Evolutionary conservation across 2,113 vertebrate species (phyloP).

Genomic region (Hymenochirus boettgeri): DNA sequence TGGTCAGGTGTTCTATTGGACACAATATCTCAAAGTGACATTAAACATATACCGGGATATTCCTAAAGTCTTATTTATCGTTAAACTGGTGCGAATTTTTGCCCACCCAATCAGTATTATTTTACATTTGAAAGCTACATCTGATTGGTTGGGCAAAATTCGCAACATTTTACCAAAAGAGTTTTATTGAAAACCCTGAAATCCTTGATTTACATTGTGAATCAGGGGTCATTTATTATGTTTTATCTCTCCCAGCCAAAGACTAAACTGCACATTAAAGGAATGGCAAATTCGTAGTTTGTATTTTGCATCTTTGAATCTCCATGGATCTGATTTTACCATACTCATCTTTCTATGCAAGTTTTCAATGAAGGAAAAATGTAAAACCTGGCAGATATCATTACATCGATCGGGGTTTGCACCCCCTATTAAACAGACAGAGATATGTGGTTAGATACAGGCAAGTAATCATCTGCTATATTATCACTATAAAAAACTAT

Average conservation of each 20-base stretch:
- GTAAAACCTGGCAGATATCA: conserved; percentile 8
- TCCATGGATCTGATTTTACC: neutral
- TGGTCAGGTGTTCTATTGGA: too few species aligned
- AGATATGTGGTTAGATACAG: conserved; percentile 2
- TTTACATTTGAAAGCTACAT: too few species aligned
- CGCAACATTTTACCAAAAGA: too few species aligned
- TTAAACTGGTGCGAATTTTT: too few species aligned
- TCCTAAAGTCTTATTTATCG: too few species aligned
- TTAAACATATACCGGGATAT: neutral
- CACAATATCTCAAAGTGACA: neutral
- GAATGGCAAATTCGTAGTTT: too few species aligned
- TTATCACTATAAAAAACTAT: too few species aligned
- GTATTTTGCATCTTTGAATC: too few species aligned
- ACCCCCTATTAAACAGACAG: neutral
- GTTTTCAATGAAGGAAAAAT: conserved; percentile 32
- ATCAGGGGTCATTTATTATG: neutral
- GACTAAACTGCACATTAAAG: neutral
- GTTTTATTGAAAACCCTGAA: too few species aligned
- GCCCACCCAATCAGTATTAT: too few species aligned
- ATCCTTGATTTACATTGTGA: neutral
- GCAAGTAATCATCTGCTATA: too few species aligned
- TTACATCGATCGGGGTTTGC: conserved; percentile 20
- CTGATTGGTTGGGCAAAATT: too few species aligned
- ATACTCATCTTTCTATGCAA: conserved; percentile 36
- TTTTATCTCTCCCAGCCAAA: neutral